phyloP scores from a whole-genome alignment of 2,113 vertebrate genomes.

The Hemibagrus wyckioides region DNA sequence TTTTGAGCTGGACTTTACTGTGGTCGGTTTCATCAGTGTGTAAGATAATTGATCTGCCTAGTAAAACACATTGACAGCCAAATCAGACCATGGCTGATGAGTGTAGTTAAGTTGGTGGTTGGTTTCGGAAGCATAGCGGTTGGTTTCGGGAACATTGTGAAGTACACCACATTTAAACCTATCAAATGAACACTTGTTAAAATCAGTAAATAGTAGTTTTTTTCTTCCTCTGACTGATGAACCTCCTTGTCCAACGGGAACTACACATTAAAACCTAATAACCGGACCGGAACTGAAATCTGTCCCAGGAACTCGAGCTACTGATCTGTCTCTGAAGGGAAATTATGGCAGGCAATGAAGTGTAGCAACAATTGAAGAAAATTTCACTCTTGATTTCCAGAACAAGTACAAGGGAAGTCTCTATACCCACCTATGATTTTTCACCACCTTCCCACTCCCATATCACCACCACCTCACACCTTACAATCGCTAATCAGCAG shows the following conservation, averaged over 20 bases:
- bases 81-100: neutral
- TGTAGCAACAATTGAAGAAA: neutral
- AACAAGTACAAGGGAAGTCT: conserved; percentile 3
- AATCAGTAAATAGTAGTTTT: neutral
- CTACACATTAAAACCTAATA: neutral
- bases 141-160: neutral
- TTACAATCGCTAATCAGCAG: neutral
- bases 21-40: neutral
- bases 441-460: conserved; percentile 7
- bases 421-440: neutral
- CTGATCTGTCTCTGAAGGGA: neutral
- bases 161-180: neutral
- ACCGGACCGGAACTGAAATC: neutral
- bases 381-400: conserved; percentile 6
- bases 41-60: neutral
- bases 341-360: neutral
- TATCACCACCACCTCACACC: neutral
- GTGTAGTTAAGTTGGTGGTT: neutral
- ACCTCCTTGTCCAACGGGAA: neutral
- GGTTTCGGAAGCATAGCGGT: neutral
- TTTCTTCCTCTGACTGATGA: neutral
- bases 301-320: neutral
- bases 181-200: neutral
- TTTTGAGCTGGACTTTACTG: neutral
- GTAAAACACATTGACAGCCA: neutral